These are phyloP conservation scores for Alouatta palliata DNA, from an alignment of 2,113 vertebrate genomes.

Conservation along the genomic window DNA sequence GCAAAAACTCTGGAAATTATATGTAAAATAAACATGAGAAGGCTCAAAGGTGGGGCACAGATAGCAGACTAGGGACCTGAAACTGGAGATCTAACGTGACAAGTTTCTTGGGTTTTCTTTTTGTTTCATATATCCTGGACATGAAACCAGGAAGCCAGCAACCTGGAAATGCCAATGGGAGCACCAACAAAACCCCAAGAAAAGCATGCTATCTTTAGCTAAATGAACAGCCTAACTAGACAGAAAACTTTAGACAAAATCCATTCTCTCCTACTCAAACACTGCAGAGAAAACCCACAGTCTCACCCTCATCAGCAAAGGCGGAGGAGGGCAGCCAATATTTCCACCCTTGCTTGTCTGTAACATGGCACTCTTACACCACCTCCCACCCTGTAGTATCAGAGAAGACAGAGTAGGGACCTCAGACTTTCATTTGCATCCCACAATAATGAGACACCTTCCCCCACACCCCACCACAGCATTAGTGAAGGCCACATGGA, in stretches of 20 bases:
- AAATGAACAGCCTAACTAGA: neutral
- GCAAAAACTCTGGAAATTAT: neutral
- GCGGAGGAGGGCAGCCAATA: neutral
- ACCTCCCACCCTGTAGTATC: neutral
- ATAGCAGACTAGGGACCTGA: neutral
- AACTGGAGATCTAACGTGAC: neutral
- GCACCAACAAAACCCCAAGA: neutral
- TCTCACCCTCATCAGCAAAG: neutral
- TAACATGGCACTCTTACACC: neutral
- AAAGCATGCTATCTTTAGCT: neutral
- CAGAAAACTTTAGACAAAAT: neutral
- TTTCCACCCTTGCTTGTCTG: neutral
- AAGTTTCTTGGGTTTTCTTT: neutral
- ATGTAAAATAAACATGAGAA: neutral
- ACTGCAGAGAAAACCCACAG: neutral
- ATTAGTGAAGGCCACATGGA: neutral
- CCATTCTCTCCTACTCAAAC: neutral
- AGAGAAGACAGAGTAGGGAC: neutral
- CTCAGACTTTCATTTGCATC: neutral
- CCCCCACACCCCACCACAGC: fast-evolving
- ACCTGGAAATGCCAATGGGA: neutral
- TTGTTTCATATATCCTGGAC: neutral
- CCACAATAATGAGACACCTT: neutral
- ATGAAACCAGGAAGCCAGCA: neutral
- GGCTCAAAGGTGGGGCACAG: neutral